Conservation (phyloP, 1,140 invertebrate genomes). For the Maniola jurtina region DNA sequence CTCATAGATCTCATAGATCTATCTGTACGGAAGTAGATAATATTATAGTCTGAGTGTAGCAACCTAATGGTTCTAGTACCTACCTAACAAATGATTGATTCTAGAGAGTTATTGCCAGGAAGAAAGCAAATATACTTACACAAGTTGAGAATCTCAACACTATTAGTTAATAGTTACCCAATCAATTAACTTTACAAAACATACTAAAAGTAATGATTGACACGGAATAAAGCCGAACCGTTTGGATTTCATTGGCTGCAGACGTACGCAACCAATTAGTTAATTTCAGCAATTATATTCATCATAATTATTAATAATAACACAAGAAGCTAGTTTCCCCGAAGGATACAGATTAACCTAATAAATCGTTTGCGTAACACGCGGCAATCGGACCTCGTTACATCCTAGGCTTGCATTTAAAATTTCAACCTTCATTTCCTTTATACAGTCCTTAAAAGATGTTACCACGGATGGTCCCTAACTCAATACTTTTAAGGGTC, state of each 20-base stretch:
- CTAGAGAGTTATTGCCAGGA: no score
- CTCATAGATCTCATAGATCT: no score
- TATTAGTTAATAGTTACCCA: no score
- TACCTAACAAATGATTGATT: no score
- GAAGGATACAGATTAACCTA: slow-evolving; percentile 21
- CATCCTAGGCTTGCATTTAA: slow-evolving; percentile 38
- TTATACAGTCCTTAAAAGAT: slow-evolving; percentile 7
- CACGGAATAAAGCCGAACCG: neutral
- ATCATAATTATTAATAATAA: slow-evolving; percentile 1
- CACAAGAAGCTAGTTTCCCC: slow-evolving; percentile 13
- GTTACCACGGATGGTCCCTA: neutral
- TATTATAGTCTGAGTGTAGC: no score
- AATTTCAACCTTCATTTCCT: slow-evolving; percentile 50
- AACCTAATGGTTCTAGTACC: no score
- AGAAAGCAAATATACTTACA: no score
- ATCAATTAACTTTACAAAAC: neutral
- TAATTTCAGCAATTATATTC: neutral
- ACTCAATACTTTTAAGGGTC: slow-evolving; percentile 14
- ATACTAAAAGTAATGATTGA: neutral
- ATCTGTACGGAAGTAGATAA: no score
- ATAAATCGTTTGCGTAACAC: slow-evolving; percentile 26
- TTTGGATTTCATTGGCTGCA: neutral
- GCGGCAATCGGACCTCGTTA: slow-evolving; percentile 29
- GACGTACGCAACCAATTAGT: neutral
- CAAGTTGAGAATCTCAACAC: no score